Conservation (phyloP, 2,888 invertebrate genomes). For the Polydrusus tereticollis region DNA sequence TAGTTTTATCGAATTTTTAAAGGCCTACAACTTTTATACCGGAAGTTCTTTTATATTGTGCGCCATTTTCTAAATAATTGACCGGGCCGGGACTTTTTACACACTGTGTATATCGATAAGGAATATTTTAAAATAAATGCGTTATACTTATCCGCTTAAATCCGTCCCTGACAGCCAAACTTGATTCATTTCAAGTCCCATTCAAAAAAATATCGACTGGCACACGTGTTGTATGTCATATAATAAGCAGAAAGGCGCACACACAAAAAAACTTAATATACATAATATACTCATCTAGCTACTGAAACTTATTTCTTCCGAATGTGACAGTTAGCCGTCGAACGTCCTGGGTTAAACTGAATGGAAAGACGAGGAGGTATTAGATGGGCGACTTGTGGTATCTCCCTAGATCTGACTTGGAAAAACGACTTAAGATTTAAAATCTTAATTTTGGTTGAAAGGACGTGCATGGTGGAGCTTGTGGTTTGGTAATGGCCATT, state of each 20-base stretch:
- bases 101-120: no score
- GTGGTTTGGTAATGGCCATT: conserved; percentile 6
- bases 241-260: no score
- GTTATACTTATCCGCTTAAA: background rate
- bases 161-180: background rate
- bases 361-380: conserved; percentile 12
- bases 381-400: conserved; percentile 21
- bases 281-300: conserved; percentile 42
- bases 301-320: conserved; percentile 40
- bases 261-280: conserved; percentile 21
- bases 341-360: background rate
- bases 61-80: no score
- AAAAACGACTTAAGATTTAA: conserved; percentile 40
- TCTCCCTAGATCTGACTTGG: conserved; percentile 43
- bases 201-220: conserved; percentile 27
- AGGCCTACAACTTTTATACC: no score
- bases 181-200: conserved; percentile 24
- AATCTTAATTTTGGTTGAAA: conserved; percentile 28
- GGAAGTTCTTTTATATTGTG: no score
- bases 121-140: no score
- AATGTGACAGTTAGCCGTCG: conserved; percentile 31
- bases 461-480: background rate
- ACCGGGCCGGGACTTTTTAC: no score
- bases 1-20: no score
- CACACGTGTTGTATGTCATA: conserved; percentile 34